Evolutionary conservation across 2,113 vertebrate genomes (phyloP).

Genomic region (Nipponia nippon): DNA sequence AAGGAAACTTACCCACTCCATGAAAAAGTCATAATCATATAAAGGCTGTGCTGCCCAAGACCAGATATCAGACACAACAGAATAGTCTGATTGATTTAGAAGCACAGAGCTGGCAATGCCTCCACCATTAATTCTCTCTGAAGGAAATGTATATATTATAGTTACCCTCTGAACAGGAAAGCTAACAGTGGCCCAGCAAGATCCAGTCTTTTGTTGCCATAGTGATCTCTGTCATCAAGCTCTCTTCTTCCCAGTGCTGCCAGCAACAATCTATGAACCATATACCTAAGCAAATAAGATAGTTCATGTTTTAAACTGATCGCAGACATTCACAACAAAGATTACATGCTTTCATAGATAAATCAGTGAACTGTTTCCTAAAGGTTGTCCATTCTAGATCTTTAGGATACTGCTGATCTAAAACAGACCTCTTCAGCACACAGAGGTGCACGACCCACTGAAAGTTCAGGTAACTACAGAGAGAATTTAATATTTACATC

Average conservation of each 20-base stretch:
- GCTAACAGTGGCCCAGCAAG: conserved; percentile 94
- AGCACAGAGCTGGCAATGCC: background rate
- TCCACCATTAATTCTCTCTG: background rate
- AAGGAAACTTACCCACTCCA: background rate
- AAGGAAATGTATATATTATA: background rate
- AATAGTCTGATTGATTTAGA: background rate
- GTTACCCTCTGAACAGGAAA: conserved; percentile 96
- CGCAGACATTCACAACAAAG: background rate
- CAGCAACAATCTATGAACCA: conserved; percentile 94
- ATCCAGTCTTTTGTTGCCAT: conserved; percentile 98
- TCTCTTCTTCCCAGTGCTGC: conserved; percentile 94
- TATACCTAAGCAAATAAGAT: conserved; percentile 80
- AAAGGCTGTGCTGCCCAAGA: background rate
- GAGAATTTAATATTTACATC: background rate
- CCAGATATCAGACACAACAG: background rate
- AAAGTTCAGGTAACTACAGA: background rate
- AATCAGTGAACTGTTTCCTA: background rate
- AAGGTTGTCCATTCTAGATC: background rate
- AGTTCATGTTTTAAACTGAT: background rate
- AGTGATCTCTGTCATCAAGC: conserved; percentile 98
- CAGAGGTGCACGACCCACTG: background rate
- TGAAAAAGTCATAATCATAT: background rate
- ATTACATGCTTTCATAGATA: background rate
- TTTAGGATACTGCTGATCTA: background rate
- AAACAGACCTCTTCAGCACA: background rate